Conservation (phyloP, 2,113 vertebrate genomes). For the Plectropomus leopardus region DNA sequence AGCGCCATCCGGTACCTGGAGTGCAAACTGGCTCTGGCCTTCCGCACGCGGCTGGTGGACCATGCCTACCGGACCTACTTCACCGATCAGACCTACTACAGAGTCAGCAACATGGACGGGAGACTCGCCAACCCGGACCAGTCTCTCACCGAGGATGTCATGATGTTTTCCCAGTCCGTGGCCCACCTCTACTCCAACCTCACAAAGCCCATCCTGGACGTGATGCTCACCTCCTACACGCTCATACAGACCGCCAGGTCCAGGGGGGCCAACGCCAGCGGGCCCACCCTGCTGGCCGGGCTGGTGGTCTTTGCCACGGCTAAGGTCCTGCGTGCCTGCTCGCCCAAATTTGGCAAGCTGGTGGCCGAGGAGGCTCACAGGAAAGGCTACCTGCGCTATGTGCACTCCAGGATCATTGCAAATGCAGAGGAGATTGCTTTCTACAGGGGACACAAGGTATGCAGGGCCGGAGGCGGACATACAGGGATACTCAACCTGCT, state of each 20-base stretch:
- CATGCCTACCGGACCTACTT: conserved; percentile 96
- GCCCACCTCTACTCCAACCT: conserved; percentile 99
- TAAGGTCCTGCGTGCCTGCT: conserved; percentile 94
- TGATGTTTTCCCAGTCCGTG: conserved; percentile 96
- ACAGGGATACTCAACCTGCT: too few relatives aligned
- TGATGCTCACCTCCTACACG: conserved; percentile 95
- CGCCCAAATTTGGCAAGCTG: conserved; percentile 94
- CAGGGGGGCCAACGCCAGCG: conserved; percentile 91
- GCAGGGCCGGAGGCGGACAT: conserved; percentile 13
- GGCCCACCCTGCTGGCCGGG: conserved; percentile 93
- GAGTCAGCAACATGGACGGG: conserved; percentile 96
- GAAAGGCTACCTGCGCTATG: conserved; percentile 95
- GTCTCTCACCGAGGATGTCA: conserved; percentile 97
- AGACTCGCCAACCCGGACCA: conserved; percentile 97
- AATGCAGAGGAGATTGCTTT: conserved; percentile 99
- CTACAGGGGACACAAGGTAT: conserved; percentile 98
- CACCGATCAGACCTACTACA: conserved; percentile 95
- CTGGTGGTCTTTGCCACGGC: conserved; percentile 95
- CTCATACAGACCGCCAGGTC: conserved; percentile 93
- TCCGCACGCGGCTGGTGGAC: conserved; percentile 94
- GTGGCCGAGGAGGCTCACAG: conserved; percentile 97
- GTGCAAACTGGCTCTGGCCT: conserved; percentile 95
- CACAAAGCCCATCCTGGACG: conserved; percentile 97
- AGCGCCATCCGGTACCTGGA: conserved; percentile 97
- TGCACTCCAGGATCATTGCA: conserved; percentile 97